phyloP scores from a whole-genome alignment of 37 sponge, comb jelly and placozoan species.

The Halichondria panicea region DNA sequence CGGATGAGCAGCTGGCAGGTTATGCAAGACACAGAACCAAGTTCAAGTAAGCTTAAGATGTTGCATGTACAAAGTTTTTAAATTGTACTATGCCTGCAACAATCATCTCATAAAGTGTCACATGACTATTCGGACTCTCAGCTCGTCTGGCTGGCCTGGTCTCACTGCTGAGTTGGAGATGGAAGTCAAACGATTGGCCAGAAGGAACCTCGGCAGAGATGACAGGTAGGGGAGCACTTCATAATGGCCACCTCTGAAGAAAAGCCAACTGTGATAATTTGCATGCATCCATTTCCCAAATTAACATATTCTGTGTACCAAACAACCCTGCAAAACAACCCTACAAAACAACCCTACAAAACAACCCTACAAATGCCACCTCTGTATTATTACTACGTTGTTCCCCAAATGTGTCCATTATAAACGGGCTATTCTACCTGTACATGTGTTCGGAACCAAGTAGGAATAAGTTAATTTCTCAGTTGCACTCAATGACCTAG shows the following conservation, averaged over 20 bases:
- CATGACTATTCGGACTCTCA: conserved; percentile 6
- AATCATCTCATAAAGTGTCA: background rate
- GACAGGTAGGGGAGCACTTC: conserved; percentile 71
- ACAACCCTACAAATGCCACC: too few species aligned
- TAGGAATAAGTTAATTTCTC: too few species aligned
- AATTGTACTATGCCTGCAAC: background rate
- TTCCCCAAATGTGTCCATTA: too few species aligned
- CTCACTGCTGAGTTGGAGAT: conserved; percentile 80
- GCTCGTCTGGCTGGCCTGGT: conserved; percentile 67
- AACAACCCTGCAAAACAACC: too few species aligned
- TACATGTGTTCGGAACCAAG: too few species aligned
- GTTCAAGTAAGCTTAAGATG: conserved; percentile 41
- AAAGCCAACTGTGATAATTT: background rate
- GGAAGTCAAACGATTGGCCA: conserved; percentile 86
- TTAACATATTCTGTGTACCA: too few species aligned
- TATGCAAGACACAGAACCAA: conserved; percentile 89
- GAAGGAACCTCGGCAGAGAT: conserved; percentile 95
- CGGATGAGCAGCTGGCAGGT: conserved; percentile 94
- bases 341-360: too few species aligned
- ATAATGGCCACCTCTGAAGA: background rate
- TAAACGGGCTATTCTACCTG: too few species aligned
- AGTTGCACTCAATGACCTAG: too few species aligned
- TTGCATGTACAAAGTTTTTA: background rate
- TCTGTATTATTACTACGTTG: too few species aligned
- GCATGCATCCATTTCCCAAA: too few species aligned